Base-by-base conservation (phyloP, 2,113 vertebrate genomes). In the Ivindomyrus marchei region DNA sequence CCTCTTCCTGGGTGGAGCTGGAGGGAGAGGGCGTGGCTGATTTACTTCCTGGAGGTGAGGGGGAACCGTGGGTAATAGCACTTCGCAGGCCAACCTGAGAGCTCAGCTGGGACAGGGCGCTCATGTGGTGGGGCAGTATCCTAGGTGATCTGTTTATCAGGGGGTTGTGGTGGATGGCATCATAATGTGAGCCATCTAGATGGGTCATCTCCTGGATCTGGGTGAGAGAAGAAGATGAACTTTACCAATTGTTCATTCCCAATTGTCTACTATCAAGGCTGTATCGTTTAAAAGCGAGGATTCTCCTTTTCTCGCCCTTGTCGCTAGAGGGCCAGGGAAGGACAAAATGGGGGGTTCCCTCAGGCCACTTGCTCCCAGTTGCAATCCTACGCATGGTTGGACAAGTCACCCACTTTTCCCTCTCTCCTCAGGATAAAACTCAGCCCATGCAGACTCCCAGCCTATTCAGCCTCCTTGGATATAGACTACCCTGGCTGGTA, bases 171-270 rank as follows among this genome's bases (percentile, higher is more conserved):
- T 96, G 97, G 95, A 95, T 95, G 0, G 95, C 96, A 92, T 98
- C 97, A 24, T 98, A 99, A 96, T 96, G 96, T 1, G 96, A 92
- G 92, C 97, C 96, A 0, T 98, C 97, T 1, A 97, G 97, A 95
- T 98, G 97, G 93, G 97, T 97, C 98, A 99, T 97, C 97, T 98
- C 97, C 96, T 98, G 98, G 97, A 99, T 99, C 98, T 99, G 93
- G 93, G 95, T 90, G 94, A 95, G 95, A 96, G 95, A 96, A 97
- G 94, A 96, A 97, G 85, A 97, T 91, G 94, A 94, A 92, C 94
- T 96, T 96, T 95, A 96, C 96, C 92, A 94, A 92, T 92, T 31
- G 45, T 87, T 1, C 89, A 93, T 91, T 24, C 53, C 90, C 85
- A 85, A 90, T 6, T 27, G 62, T 36, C 85, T 74, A 49, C 45